A percentile compares a stretch with the other conserved stretches of the same genome.
These are phyloP conservation scores for Apeltes quadracus DNA, from an alignment of 2,113 vertebrate species.

Conservation along the genomic window DNA sequence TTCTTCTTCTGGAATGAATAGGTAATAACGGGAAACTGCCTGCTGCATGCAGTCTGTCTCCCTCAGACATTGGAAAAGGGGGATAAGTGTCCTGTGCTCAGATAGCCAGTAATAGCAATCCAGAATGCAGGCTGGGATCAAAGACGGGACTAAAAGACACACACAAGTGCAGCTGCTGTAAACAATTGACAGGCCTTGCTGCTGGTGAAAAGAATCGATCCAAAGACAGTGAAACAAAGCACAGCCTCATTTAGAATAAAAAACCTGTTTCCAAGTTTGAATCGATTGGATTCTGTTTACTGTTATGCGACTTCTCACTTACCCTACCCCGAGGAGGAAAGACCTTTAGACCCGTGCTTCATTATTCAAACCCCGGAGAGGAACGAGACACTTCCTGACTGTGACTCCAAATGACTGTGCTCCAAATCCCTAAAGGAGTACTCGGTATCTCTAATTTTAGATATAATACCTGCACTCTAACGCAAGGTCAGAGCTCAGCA, in stretches of 20 bases:
- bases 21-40: slow-evolving; percentile 54
- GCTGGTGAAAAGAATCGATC: slow-evolving; percentile 56
- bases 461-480: slow-evolving; percentile 4
- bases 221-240: slow-evolving; percentile 48
- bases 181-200: slow-evolving; percentile 48
- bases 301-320: not conserved
- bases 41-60: slow-evolving; percentile 39
- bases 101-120: slow-evolving; percentile 60
- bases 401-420: slow-evolving; percentile 17
- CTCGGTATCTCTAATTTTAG: slow-evolving; percentile 30
- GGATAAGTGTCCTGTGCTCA: slow-evolving; percentile 46
- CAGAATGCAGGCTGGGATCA: slow-evolving; percentile 47
- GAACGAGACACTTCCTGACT: slow-evolving; percentile 1
- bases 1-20: slow-evolving; percentile 44
- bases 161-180: slow-evolving; percentile 48
- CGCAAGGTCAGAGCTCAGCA: slow-evolving; percentile 33
- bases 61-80: slow-evolving; percentile 34
- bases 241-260: slow-evolving; percentile 60
- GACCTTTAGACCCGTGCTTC: slow-evolving; percentile 33
- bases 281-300: slow-evolving; percentile 57
- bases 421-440: not conserved
- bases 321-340: slow-evolving; percentile 1
- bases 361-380: slow-evolving; percentile 23
- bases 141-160: slow-evolving; percentile 39
- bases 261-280: slow-evolving; percentile 55